Percentiles rank a stretch among this genome's conserved stretches.
phyloP scores from a whole-genome alignment of 2,888 invertebrate species.

The Nebria brevicollis region DNA sequence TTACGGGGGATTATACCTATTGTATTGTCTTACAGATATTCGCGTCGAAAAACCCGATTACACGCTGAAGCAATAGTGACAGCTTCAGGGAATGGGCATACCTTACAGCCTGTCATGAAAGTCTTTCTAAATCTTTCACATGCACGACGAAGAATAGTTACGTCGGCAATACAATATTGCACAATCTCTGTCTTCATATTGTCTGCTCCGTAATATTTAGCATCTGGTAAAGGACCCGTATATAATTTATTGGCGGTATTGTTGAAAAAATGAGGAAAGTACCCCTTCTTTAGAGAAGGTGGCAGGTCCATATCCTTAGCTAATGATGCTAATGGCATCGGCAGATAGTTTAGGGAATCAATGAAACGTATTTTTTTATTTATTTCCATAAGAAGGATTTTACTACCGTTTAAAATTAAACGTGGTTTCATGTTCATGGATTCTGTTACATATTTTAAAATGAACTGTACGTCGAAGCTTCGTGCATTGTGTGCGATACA shows the following conservation, averaged over 20 bases:
- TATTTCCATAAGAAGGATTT: not conserved
- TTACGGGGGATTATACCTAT: slow-evolving; percentile 51
- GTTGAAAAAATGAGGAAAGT: slow-evolving; percentile 46
- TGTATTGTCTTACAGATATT: not conserved
- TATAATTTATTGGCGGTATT: too few relatives aligned
- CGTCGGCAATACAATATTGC: slow-evolving; percentile 51
- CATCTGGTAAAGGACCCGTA: too few relatives aligned
- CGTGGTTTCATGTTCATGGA: not conserved
- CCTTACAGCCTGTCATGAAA: slow-evolving; percentile 49
- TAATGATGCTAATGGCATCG: not conserved
- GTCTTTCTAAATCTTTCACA: slow-evolving; percentile 49
- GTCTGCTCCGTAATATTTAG: too few relatives aligned
- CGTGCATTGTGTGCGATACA: too few relatives aligned
- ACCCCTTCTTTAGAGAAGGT: slow-evolving; percentile 49
- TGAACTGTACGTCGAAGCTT: slow-evolving; percentile 4
- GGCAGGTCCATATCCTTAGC: not conserved
- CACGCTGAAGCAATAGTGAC: slow-evolving; percentile 51
- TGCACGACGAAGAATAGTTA: slow-evolving; percentile 50
- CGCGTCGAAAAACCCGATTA: too few relatives aligned
- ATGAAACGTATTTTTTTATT: slow-evolving; percentile 3
- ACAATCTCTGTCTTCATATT: slow-evolving; percentile 52
- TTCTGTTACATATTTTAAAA: not conserved
- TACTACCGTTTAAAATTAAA: not conserved
- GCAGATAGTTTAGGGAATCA: slow-evolving; percentile 2
- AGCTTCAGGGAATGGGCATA: slow-evolving; percentile 53